Conservation (phyloP, 2,888 invertebrate genomes). For the Dendrolimus houi region DNA sequence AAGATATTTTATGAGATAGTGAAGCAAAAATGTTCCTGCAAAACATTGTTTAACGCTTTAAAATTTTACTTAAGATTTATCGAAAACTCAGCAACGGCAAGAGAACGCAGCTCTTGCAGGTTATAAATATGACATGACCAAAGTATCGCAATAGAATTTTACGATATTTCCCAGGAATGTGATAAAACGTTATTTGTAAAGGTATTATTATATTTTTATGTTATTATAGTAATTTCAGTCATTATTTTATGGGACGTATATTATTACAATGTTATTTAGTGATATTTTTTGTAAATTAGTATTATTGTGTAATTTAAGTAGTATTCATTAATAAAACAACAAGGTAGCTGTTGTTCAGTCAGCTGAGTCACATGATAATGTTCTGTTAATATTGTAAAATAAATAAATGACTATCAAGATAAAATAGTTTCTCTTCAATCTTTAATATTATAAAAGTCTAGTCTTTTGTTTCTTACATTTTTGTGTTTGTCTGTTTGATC, state of each 20-base stretch:
- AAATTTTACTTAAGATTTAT: conserved; percentile 7
- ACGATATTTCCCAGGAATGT: conserved; percentile 37
- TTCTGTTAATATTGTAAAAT: conserved; percentile 10
- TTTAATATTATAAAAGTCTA: too few species aligned
- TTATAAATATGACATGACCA: conserved; percentile 27
- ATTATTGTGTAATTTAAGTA: conserved; percentile 14
- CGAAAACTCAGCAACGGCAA: conserved; percentile 6
- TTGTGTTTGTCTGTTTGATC: too few species aligned
- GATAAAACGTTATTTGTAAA: conserved; percentile 37
- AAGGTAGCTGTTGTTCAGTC: too few species aligned
- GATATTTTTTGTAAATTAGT: conserved; percentile 37
- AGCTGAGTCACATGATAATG: neutral
- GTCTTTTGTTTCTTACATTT: too few species aligned
- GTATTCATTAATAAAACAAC: neutral
- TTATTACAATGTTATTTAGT: conserved; percentile 49
- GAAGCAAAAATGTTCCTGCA: conserved; percentile 3
- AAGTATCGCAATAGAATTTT: conserved; percentile 32
- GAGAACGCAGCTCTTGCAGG: conserved; percentile 15
- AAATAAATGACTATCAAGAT: conserved; percentile 19
- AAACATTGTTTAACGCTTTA: conserved; percentile 5
- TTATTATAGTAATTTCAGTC: conserved; percentile 46
- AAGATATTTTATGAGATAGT: conserved; percentile 10
- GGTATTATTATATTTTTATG: conserved; percentile 25
- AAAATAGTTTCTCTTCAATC: neutral
- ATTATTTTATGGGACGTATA: conserved; percentile 45